Evolutionary conservation across 2,113 vertebrate species (phyloP).

Genomic region (Saccopteryx leptura): DNA sequence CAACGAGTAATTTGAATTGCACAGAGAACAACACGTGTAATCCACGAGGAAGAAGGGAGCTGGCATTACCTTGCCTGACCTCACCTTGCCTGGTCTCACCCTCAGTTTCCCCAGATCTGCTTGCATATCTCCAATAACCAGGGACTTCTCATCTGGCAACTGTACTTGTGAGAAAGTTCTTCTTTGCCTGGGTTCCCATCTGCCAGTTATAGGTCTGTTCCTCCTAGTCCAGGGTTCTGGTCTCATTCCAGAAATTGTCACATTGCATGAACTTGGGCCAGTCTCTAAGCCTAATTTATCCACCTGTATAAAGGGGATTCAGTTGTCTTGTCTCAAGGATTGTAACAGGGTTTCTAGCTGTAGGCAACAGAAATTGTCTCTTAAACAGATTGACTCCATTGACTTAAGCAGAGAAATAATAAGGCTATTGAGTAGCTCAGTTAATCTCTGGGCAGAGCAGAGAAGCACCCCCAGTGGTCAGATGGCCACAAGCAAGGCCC

Average conservation of each 20-base stretch:
- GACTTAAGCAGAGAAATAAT: conserved; percentile 10
- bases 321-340: not conserved
- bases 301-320: not conserved
- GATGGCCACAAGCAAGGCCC: not conserved
- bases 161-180: not conserved
- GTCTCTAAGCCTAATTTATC: not conserved
- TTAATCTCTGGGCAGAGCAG: conserved; percentile 2
- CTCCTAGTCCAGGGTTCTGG: not conserved
- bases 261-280: not conserved
- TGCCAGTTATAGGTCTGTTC: not conserved
- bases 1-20: not conserved
- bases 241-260: not conserved
- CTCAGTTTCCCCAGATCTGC: not conserved
- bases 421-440: not conserved
- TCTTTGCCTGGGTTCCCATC: not conserved
- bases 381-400: not conserved
- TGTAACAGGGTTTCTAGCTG: not conserved
- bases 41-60: not conserved
- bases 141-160: not conserved
- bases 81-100: not conserved
- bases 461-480: not conserved
- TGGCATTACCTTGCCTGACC: not conserved
- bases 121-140: not conserved
- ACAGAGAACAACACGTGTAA: not conserved
- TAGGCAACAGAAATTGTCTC: conserved; percentile 24